phyloP scores from a whole-genome alignment of 2,888 invertebrate species.

The Globia sparganii region DNA sequence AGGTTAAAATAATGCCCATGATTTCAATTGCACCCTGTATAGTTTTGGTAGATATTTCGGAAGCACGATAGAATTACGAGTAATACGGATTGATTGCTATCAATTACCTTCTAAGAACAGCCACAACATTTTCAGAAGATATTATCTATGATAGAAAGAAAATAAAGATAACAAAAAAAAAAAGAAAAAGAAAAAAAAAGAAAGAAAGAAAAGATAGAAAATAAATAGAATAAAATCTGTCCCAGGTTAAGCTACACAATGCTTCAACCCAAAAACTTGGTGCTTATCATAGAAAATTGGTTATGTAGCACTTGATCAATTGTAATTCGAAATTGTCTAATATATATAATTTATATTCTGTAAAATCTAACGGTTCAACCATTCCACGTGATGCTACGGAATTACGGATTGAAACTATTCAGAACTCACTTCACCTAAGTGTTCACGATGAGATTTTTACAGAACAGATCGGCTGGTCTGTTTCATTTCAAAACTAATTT shows the following conservation, averaged over 20 bases:
- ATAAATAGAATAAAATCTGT: not conserved
- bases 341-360: too few relatives aligned
- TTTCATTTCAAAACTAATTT: not conserved
- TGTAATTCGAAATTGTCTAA: not conserved
- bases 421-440: too few relatives aligned
- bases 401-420: not conserved
- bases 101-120: not conserved
- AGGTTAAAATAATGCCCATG: too few relatives aligned
- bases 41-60: not conserved
- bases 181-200: not conserved
- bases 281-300: not conserved
- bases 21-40: too few relatives aligned
- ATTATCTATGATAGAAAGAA: not conserved
- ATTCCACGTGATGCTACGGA: not conserved
- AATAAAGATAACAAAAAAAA: not conserved
- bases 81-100: not conserved
- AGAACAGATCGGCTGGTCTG: too few relatives aligned
- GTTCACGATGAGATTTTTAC: too few relatives aligned
- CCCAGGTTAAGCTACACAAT: not conserved
- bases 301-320: not conserved
- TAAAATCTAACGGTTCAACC: not conserved
- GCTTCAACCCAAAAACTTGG: not conserved
- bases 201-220: not conserved
- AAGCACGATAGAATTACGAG: not conserved
- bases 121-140: not conserved